These are phyloP conservation scores for Pseudomyrmex dendroicus DNA, from an alignment of 1,140 invertebrate species.

Conservation along the genomic window DNA sequence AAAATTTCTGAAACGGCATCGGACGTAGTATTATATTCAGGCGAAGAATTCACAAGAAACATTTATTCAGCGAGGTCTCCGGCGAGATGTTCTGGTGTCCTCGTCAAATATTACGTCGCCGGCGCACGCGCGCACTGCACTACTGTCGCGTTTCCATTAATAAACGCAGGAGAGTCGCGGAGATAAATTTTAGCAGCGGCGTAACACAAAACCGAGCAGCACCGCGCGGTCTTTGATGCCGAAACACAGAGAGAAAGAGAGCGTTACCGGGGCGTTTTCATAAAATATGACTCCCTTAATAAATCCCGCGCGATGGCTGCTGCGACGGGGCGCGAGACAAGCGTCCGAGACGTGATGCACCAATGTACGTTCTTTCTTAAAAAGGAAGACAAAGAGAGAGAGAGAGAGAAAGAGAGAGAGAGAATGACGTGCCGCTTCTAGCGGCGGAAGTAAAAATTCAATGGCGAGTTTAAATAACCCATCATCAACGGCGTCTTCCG, in stretches of 20 bases:
- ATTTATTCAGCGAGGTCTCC: constrained; percentile 29
- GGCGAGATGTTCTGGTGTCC: constrained; percentile 24
- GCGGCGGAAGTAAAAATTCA: constrained; percentile 67
- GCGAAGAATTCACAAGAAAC: constrained; percentile 49
- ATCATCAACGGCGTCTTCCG: constrained; percentile 58
- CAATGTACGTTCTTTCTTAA: constrained; percentile 1
- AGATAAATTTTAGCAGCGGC: constrained; percentile 58
- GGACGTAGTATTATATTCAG: constrained; percentile 35
- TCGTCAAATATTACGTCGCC: constrained; percentile 57
- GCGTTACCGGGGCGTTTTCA: constrained; percentile 27
- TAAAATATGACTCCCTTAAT: constrained; percentile 61
- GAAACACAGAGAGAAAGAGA: constrained; percentile 6
- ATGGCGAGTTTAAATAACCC: constrained; percentile 74
- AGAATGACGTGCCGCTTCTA: constrained; percentile 33
- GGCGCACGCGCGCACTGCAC: constrained; percentile 2
- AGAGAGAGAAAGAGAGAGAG: background rate
- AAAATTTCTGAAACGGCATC: constrained; percentile 38
- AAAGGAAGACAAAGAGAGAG: background rate
- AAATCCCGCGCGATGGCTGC: constrained; percentile 37
- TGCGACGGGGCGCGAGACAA: constrained; percentile 35
- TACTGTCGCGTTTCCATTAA: constrained; percentile 47
- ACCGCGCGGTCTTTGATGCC: constrained; percentile 33
- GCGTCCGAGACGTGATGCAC: constrained; percentile 35
- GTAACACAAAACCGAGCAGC: constrained; percentile 53
- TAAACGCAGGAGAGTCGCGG: constrained; percentile 52